Evolutionary conservation across 2,113 vertebrate species (phyloP), one percentile per base, ranked within the genome.

Genomic region (Albula goreensis): DNA sequence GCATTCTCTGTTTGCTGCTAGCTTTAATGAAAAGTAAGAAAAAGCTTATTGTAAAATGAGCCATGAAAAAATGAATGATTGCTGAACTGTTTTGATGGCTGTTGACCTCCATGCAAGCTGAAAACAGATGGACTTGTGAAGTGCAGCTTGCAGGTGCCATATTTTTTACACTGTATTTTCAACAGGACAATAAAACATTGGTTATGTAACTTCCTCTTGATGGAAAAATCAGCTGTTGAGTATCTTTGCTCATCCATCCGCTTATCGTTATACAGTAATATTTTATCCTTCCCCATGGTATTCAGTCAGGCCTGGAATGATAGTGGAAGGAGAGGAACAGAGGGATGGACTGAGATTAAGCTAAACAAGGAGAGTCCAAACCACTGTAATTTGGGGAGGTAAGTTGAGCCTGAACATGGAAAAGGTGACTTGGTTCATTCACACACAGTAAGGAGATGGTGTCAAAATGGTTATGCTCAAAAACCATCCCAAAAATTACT

Each of bases 31-130:
- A 90, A 93, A 95, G 93, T 95, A 95, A 96, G 95, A 95, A 95
- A 94, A 94, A 79, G 90, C 93, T 88, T 95, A 95, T 94, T 95
- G 95, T 94, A 93, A 95, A 94, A 94, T 89, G 89, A 88, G 92
- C 53, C n/a, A 48, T 31, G 52, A 82, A 51, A 83, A 83, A 41
- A 60, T 89, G 91, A 92, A 91, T 93, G 93, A 96, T 95, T 95
- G 95, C 95, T 95, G 93, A 93, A 91, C 93, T 13, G 93, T 94
- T 96, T 95, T 94, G 92, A 90, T 94, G 93, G 93, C 94, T 95
- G 94, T 91, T 11, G 92, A 95, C 94, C 92, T 96, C 94, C 93
- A 90, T 91, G 91, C 91, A 89, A 93, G 95, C 93, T 94, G 41
- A 25, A 63, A 85, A 66, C 79, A 85, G 25, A 79, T 66, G 48